phyloP scores from a whole-genome alignment of 2,113 vertebrate genomes.

The Percopsis transmontana region DNA sequence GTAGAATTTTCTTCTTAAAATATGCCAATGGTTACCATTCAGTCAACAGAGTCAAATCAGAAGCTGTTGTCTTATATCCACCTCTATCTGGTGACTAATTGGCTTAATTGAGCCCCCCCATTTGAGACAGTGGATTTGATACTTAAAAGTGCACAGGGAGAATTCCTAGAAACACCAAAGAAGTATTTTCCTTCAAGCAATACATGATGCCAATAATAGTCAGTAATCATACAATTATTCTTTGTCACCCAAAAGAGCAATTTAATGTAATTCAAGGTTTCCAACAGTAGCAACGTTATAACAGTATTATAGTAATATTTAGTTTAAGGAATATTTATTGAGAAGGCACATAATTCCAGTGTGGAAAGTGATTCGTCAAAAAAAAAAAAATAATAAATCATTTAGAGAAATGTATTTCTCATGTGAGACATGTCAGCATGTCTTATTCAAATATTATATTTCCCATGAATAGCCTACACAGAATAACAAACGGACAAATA shows the following conservation, averaged over 20 bases:
- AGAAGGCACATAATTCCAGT: constrained; percentile 44
- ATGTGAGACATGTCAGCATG: background rate
- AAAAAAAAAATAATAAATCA: constrained; percentile 17
- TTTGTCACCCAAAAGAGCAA: constrained; percentile 23
- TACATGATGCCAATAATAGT: background rate
- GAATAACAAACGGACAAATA: constrained; percentile 9
- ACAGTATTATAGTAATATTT: constrained; percentile 27
- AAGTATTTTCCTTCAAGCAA: background rate
- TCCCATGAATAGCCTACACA: constrained; percentile 30
- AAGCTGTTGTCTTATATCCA: too few species aligned
- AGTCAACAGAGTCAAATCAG: too few species aligned
- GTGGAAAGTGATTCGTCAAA: constrained; percentile 35
- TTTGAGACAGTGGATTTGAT: background rate
- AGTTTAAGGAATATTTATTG: constrained; percentile 31
- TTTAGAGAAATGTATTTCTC: background rate
- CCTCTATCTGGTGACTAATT: too few species aligned
- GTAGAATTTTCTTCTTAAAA: too few species aligned
- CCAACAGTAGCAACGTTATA: constrained; percentile 39
- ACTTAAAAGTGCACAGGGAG: background rate
- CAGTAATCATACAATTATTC: background rate
- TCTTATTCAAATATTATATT: constrained; percentile 1
- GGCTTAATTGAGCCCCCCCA: too few species aligned
- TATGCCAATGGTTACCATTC: too few species aligned
- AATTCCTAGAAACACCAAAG: background rate
- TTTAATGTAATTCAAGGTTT: constrained; percentile 45